Evolutionary conservation across 2,797 vertebrate species (phyloP).

Genomic region (Coilia nasus): DNA sequence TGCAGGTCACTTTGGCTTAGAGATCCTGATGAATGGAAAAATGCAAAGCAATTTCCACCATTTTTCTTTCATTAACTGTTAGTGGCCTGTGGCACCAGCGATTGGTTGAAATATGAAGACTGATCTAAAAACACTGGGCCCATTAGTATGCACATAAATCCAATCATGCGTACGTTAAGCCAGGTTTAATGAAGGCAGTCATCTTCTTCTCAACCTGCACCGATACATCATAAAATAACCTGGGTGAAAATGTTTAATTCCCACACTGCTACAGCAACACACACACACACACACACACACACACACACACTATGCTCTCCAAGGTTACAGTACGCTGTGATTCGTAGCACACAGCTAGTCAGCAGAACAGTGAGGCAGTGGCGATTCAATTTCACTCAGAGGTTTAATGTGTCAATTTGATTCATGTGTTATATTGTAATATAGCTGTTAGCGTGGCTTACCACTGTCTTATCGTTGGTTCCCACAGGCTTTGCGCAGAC

Average conservation of each 20-base stretch:
- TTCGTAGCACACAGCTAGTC: neutral
- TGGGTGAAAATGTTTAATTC: conserved; percentile 1
- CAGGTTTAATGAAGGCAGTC: neutral
- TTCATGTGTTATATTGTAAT: conserved; percentile 19
- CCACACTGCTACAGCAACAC: neutral
- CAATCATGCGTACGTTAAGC: conserved; percentile 7
- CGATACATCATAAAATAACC: conserved; percentile 18
- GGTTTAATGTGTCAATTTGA: conserved; percentile 21
- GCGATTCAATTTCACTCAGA: conserved; percentile 11
- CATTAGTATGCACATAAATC: conserved; percentile 7
- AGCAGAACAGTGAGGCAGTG: conserved; percentile 2
- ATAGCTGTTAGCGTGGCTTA: neutral
- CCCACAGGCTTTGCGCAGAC: conserved; percentile 24
- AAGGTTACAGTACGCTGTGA: conserved; percentile 28
- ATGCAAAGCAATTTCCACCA: neutral
- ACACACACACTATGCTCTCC: neutral
- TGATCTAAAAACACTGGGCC: neutral
- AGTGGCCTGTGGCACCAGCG: neutral
- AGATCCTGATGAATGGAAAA: neutral
- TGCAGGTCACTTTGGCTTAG: neutral
- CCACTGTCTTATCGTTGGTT: conserved; percentile 20
- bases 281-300: neutral
- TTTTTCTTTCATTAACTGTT: neutral
- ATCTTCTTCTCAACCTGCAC: neutral
- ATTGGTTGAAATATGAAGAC: neutral